Base-by-base conservation (phyloP, 1,140 invertebrate species). In the Penaeus vannamei region DNA sequence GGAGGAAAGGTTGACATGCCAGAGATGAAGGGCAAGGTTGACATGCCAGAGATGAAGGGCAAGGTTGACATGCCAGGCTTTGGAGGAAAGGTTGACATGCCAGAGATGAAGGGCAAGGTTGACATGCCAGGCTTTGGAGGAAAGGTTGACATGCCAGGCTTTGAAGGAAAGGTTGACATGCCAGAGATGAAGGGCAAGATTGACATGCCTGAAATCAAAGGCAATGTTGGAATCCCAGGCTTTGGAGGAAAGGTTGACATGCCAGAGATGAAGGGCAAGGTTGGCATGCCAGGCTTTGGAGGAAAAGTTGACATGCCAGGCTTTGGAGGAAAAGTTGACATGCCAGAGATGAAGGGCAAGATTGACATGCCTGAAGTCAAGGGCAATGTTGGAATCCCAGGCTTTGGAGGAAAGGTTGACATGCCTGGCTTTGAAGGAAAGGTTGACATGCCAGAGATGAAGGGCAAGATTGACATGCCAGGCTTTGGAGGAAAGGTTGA, bases 1-100 rank as follows among this genome's bases (percentile, higher is more conserved):
- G 77, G 77, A 80, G 77, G 77, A 36, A 80, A 80, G 32, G 32
- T 53, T 80, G 77, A 80, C 26, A 53, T 46, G 36, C 77, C 77
- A 80, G 77, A 80, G 19, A 23, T 80, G 2, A 80, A 80, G 77
- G 77, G 36, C 19, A 80, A 42, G 32, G 77, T 53, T 42, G 77
- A 42, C 12, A 53, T 46, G 22, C 77, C 77, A 80, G 77, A 42
- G 1, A 5, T 80, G 2, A 5, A 5, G 5, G 36, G 36, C 36
- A 80, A 80, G 77, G 32, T 53, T 46, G 77, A 80, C 29, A 29
- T 80, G 36, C 32, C 77, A 80, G 77, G 32, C 32, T 36, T 80
- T 42, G 32, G 32, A 14, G 77, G 77, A 36, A 80, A 42, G 32
- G 32, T 53, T 36, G 77, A 80, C 26, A 53, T 46, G 36, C 77